A percentile compares a stretch with the other conserved stretches of the same genome.
Evolutionary conservation across 1,140 invertebrate genomes (phyloP).

Genomic region (Bombus soroeensis): DNA sequence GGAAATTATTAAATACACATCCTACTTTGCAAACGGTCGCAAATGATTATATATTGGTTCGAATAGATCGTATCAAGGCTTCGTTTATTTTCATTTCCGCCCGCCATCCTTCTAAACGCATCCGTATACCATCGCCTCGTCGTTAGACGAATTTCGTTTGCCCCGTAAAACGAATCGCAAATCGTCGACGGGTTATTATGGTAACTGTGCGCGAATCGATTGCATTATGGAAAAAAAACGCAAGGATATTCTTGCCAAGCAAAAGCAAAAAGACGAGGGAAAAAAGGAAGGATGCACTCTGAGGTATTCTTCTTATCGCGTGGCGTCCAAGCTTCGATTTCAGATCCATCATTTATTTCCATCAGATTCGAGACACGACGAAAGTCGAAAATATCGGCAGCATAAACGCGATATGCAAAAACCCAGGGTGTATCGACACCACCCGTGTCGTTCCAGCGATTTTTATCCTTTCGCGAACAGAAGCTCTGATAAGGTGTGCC

Average conservation of each 20-base stretch:
- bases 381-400: constrained; percentile 11
- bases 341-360: constrained; percentile 32
- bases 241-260: too few relatives aligned
- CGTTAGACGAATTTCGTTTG: too few relatives aligned
- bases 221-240: neutral
- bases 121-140: too few relatives aligned
- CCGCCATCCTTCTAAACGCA: too few relatives aligned
- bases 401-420: constrained; percentile 26
- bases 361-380: neutral
- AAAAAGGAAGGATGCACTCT: neutral
- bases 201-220: neutral
- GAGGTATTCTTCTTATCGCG: neutral
- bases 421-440: neutral
- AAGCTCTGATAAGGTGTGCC: neutral
- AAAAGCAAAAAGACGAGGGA: neutral
- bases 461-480: neutral
- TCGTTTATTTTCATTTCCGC: neutral
- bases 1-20: neutral
- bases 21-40: neutral
- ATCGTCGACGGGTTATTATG: neutral
- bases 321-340: neutral
- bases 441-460: neutral
- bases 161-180: neutral
- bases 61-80: neutral
- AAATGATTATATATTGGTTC: neutral